Evolutionary conservation across 2,113 vertebrate species (phyloP), one percentile per base, ranked within the genome.

Genomic region (Notarius lentiginosus): DNA sequence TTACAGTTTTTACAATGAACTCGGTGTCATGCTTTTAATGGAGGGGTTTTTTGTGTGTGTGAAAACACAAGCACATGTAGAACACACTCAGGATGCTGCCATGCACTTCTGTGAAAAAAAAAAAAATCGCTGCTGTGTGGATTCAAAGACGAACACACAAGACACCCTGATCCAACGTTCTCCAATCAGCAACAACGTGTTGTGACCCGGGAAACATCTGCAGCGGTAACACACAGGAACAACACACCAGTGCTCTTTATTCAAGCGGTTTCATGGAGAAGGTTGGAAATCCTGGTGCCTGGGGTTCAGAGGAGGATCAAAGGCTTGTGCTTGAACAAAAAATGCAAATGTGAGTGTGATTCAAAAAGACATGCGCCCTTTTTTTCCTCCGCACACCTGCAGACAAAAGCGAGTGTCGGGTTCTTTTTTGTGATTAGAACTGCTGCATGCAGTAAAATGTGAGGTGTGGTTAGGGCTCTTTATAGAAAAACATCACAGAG

Each of bases 231-330:
- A 82, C 47, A 30, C 12, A 53, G 20, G 24, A 18, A 66, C 24
- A 4, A 27, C 49, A 30, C 49, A 34, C 4, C 11, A 49, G 30
- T 22, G 70, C 7, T 27, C 4, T 53, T n/a, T 53, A 2, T 53
- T 75, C 18, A 22, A n/a, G 51, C 0, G 11, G 30, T 80, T 61
- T 34, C 27, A 80, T 79, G 58, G 84, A 20, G 72, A 55, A 56
- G 8, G 76, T 14, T 80, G 41, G 9, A 66, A 12, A 79, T 15
- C 24, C 18, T 17, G 30, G 17, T 41, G 58, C 17, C 34, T 49
- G 56, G 14, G 34, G 14, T 60, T 47, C 76, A 58, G 20, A 86
- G 24, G 51, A 60, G 22, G 65, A 82, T 82, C 85, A 86, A 82
- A 86, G 51, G 51, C 49, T 30, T 30, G 49, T 6, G 47, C 30